Conservation (phyloP, 2,797 vertebrate species). For the Acanthopagrus latus region DNA sequence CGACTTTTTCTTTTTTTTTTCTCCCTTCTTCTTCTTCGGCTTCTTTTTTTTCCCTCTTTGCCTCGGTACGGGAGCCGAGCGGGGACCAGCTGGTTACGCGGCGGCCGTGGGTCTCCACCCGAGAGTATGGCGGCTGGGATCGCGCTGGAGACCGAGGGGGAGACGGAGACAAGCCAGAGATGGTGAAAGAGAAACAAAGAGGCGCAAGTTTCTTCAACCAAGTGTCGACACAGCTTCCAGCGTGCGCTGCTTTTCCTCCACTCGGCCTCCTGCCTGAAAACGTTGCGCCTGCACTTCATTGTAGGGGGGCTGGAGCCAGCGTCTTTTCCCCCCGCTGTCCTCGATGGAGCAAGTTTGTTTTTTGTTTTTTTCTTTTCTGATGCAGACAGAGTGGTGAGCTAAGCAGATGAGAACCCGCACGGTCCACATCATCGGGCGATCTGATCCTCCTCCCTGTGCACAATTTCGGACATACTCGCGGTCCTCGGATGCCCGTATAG, state of each 20-base stretch:
- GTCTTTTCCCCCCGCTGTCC: constrained; percentile 60
- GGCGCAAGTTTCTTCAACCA: constrained; percentile 53
- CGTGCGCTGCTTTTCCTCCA: constrained; percentile 20
- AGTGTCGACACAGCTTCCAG: constrained; percentile 16
- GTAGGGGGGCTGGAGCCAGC: constrained; percentile 44
- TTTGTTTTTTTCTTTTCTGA: constrained; percentile 59
- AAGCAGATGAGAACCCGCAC: constrained; percentile 77
- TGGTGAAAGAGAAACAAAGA: constrained; percentile 75
- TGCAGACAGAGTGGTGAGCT: constrained; percentile 75
- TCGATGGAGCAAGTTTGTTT: constrained; percentile 83
- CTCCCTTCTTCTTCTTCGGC: too few relatives aligned
- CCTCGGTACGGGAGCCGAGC: constrained; percentile 86
- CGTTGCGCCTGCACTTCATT: constrained; percentile 39
- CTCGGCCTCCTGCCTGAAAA: constrained; percentile 23
- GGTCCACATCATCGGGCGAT: constrained; percentile 52
- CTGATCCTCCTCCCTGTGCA: constrained; percentile 40
- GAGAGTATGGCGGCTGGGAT: constrained; percentile 86
- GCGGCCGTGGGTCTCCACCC: constrained; percentile 86
- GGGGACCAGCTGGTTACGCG: constrained; percentile 79
- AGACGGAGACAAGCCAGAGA: constrained; percentile 67
- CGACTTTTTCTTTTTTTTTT: background rate
- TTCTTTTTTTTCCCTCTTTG: background rate
- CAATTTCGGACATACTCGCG: constrained; percentile 54
- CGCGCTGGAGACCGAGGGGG: constrained; percentile 73
- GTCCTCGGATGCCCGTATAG: constrained; percentile 59